These are phyloP conservation scores for Nematolebias whitei DNA, from an alignment of 2,113 vertebrate species.

Conservation along the genomic window DNA sequence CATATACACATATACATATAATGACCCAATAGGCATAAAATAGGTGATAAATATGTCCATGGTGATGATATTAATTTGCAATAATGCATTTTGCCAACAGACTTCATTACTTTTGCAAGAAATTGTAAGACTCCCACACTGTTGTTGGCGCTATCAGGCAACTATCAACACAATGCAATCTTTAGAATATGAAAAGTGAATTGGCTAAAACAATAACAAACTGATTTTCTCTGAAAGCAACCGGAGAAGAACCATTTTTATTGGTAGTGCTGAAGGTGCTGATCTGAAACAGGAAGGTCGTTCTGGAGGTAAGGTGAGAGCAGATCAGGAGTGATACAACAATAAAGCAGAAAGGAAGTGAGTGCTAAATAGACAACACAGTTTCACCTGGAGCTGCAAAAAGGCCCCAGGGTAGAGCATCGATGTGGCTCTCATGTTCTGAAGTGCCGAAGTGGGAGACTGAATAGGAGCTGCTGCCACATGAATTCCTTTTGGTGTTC, in stretches of 20 bases:
- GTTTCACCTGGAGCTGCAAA: conserved; percentile 32
- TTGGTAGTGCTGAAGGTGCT: conserved; percentile 15
- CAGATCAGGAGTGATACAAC: conserved; percentile 23
- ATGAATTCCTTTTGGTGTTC: conserved; percentile 38
- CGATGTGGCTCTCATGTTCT: conserved; percentile 34
- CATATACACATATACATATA: no score
- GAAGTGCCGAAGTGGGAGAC: conserved; percentile 11
- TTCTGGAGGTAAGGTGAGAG: conserved; percentile 9
- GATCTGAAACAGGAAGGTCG: conserved; percentile 40
- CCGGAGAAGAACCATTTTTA: conserved; percentile 15
- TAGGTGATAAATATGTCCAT: no score
- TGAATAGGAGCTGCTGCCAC: conserved; percentile 30
- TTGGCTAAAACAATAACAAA: conserved; percentile 11
- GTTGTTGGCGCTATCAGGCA: conserved; percentile 1
- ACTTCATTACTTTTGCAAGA: not conserved
- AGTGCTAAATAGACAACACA: conserved; percentile 1
- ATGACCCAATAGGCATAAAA: no score
- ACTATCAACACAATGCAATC: not conserved
- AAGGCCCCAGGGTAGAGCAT: conserved; percentile 16
- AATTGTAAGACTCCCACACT: not conserved
- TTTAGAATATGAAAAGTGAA: conserved; percentile 13
- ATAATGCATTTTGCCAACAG: conserved; percentile 33
- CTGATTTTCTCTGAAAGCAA: conserved; percentile 20
- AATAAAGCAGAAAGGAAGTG: conserved; percentile 9
- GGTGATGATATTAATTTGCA: no score